These are phyloP conservation scores for Lycocerus yunnanus DNA, from an alignment of 2,888 invertebrate genomes.

Conservation along the genomic window DNA sequence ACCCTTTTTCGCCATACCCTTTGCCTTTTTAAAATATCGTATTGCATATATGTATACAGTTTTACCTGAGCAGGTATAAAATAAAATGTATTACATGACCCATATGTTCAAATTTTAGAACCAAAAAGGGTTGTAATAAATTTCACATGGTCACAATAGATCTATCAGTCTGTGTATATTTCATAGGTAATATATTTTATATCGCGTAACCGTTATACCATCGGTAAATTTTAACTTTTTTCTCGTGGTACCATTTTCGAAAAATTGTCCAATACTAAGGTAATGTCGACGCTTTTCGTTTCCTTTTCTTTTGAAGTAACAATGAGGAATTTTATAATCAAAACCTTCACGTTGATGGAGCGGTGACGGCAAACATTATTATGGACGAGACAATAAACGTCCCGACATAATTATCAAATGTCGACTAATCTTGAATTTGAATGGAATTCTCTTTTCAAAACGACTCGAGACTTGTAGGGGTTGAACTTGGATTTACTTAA, in stretches of 20 bases:
- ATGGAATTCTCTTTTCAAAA: not conserved
- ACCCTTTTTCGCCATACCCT: constrained; percentile 17
- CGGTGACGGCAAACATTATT: not conserved
- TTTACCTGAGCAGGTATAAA: constrained; percentile 39
- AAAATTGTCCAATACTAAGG: too few species aligned
- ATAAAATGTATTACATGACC: constrained; percentile 36
- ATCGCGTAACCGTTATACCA: constrained; percentile 25
- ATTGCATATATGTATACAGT: constrained; percentile 32
- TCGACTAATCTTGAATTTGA: not conserved
- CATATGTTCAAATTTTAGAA: constrained; percentile 41
- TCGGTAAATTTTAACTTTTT: not conserved
- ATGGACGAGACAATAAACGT: not conserved
- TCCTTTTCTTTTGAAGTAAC: not conserved
- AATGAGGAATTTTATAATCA: not conserved
- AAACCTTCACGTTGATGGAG: not conserved
- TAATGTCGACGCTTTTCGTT: not conserved
- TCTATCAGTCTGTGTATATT: constrained; percentile 39
- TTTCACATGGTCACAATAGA: constrained; percentile 41
- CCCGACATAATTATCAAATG: not conserved
- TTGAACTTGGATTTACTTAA: not conserved
- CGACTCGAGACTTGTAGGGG: not conserved
- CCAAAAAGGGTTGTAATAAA: constrained; percentile 45
- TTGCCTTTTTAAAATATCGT: constrained; percentile 26
- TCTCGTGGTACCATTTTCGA: not conserved
- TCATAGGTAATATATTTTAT: constrained; percentile 27